A percentile compares a stretch with the other conserved stretches of the same genome.
Conservation (phyloP, 2,113 vertebrate species). For the Bubo bubo region DNA sequence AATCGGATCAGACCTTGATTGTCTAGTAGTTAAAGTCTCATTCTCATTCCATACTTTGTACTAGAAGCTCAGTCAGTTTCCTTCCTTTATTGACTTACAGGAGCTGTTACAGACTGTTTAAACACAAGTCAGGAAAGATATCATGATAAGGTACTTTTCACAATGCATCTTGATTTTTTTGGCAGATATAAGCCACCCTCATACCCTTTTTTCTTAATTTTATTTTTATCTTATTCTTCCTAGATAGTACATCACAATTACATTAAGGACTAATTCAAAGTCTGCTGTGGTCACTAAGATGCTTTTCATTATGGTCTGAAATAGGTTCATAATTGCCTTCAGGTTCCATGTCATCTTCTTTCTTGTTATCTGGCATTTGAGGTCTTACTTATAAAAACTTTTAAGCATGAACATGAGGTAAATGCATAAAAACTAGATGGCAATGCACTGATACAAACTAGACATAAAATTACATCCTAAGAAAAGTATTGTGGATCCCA, state of each 20-base stretch:
- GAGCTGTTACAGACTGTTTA: not conserved
- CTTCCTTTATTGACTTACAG: not conserved
- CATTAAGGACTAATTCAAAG: not conserved
- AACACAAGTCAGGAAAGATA: not conserved
- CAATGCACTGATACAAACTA: not conserved
- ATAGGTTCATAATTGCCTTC: not conserved
- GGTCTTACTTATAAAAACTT: not conserved
- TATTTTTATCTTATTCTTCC: not conserved
- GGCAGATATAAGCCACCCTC: not conserved
- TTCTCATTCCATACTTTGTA: not conserved
- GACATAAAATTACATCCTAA: not conserved
- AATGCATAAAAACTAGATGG: not conserved
- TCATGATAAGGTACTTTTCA: not conserved
- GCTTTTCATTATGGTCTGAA: not conserved
- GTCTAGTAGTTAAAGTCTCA: not conserved
- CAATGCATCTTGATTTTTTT: not conserved
- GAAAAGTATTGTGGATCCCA: not conserved
- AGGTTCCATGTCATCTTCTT: not conserved
- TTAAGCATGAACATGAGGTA: not conserved
- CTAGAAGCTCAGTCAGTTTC: not conserved
- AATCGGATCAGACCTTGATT: not conserved
- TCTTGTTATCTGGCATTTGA: not conserved
- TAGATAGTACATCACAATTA: not conserved
- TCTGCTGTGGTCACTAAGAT: not conserved
- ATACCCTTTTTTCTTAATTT: not conserved